Evolutionary conservation across 2,797 vertebrate species (phyloP).

Genomic region (Siniperca scherzeri): DNA sequence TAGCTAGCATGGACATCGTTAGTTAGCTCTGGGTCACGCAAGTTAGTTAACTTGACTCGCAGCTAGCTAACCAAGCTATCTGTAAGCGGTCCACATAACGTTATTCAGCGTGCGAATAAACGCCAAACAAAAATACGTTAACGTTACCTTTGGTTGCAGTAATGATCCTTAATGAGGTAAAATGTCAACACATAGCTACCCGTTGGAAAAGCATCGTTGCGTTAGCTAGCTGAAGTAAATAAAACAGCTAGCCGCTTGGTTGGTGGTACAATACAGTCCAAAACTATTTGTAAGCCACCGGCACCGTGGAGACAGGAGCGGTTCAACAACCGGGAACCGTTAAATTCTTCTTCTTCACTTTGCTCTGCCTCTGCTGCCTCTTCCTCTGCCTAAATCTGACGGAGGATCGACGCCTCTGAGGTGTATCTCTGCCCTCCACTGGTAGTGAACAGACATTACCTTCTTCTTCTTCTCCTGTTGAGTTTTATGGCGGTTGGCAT

Average conservation of each 20-base stretch:
- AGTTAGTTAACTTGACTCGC: not conserved
- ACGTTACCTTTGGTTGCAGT: slow-evolving; percentile 63
- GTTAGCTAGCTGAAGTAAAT: not conserved
- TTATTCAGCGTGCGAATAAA: not conserved
- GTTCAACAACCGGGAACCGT: slow-evolving; percentile 81
- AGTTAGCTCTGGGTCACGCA: not conserved
- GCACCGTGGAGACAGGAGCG: slow-evolving; percentile 51
- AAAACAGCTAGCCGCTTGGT: not conserved
- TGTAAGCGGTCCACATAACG: fast-evolving
- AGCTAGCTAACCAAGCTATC: not conserved
- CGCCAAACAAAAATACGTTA: not conserved
- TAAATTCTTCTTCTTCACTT: slow-evolving; percentile 80
- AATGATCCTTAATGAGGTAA: slow-evolving; percentile 12
- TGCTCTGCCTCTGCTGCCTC: not conserved
- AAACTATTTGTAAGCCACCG: slow-evolving; percentile 5
- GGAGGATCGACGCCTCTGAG: not conserved
- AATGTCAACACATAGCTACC: slow-evolving; percentile 49
- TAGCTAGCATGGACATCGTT: slow-evolving; percentile 49
- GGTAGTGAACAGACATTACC: slow-evolving; percentile 7
- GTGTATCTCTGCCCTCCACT: slow-evolving; percentile 41
- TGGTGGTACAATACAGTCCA: too few relatives aligned
- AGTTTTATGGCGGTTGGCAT: too few relatives aligned
- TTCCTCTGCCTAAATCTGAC: slow-evolving; percentile 26
- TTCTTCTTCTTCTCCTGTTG: too few relatives aligned
- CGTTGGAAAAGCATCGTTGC: slow-evolving; percentile 9